Base-by-base conservation (phyloP, 2,888 invertebrate genomes). In the Sinohyriopsis cumingii region DNA sequence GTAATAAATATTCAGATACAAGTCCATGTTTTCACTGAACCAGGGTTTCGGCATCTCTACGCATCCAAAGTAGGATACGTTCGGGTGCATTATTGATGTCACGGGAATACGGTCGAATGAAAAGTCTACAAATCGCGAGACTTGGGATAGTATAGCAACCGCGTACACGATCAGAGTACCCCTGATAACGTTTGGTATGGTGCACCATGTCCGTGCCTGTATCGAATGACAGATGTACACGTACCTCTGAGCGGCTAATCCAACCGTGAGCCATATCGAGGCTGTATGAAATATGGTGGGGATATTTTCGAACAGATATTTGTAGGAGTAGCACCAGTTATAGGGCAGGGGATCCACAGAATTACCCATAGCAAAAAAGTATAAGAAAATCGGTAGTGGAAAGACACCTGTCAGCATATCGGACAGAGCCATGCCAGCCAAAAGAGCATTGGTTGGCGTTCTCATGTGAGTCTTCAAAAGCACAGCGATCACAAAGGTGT, bases 141-240 rank as follows among this genome's bases (percentile, higher is more conserved):
- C 92, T 88, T 97, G 96, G 82, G 96, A 96, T 4, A 96, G 89
- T 67, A 94, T 92, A 0, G 97, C 95, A 2, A 94, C 92, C 55
- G 95, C 89, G 63, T 94, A 94, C 78, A 97, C 96, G 90, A 94
- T 93, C 65, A 93, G 91, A 55, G 96, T 94, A 82, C 94, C 95
- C 79, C 94, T 94, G 87, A 94, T 93, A 63, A 95, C 86, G 73
- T 96, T 69, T 94, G 64, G 81, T 69, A 81, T 84, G 25, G 92
- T 93, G 86, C 93, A 93, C 91, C 92, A 91, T n/a, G 94, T 94
- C 72, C 95, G 92, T 0, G 97, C 97, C 75, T 95, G 93, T 0
- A 96, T 94, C 0, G 97, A 96, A 89, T 97, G 96, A 87, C 97
- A 97, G 2, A 98, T 97, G 91, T 96, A 98, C 84, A 98, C 95